A percentile compares a stretch with the other conserved stretches of the same genome.
phyloP scores from a whole-genome alignment of 2,113 vertebrate species.

The Microtus ochrogaster region DNA sequence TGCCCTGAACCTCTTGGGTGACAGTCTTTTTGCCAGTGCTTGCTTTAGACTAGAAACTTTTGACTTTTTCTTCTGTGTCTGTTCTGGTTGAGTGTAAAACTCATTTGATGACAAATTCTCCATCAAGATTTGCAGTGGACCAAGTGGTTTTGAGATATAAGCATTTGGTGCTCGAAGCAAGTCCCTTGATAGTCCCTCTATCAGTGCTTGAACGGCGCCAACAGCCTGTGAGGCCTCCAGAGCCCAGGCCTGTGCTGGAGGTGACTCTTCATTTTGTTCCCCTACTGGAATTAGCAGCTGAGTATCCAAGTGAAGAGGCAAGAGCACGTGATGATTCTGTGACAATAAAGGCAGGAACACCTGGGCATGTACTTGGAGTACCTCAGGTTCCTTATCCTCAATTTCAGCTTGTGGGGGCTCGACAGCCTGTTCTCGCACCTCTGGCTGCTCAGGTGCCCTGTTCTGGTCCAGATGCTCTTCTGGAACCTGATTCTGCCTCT shows the following conservation, averaged over 20 bases:
- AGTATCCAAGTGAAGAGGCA: conserved; percentile 78
- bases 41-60: conserved; percentile 73
- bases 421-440: conserved; percentile 53
- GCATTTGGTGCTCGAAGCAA: conserved; percentile 74
- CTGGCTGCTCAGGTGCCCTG: conserved; percentile 53
- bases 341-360: conserved; percentile 74
- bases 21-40: conserved; percentile 72
- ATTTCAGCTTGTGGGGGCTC: conserved; percentile 51
- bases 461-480: conserved; percentile 60
- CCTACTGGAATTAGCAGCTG: conserved; percentile 73
- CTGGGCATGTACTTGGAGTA: conserved; percentile 66
- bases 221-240: conserved; percentile 40
- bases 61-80: conserved; percentile 75
- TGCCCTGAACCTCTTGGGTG: conserved; percentile 70
- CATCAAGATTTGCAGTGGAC: conserved; percentile 75
- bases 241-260: conserved; percentile 60
- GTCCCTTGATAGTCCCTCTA: conserved; percentile 73
- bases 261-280: background rate
- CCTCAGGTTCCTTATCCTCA: conserved; percentile 58
- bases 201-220: conserved; percentile 69
- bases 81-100: conserved; percentile 77
- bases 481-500: conserved; percentile 47
- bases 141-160: conserved; percentile 72
- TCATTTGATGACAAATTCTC: conserved; percentile 69
- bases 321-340: conserved; percentile 75